Percentiles rank a stretch among this genome's conserved stretches.
These are phyloP conservation scores for Acholoe squamosa DNA, from an alignment of 2,888 invertebrate species.

Conservation along the genomic window DNA sequence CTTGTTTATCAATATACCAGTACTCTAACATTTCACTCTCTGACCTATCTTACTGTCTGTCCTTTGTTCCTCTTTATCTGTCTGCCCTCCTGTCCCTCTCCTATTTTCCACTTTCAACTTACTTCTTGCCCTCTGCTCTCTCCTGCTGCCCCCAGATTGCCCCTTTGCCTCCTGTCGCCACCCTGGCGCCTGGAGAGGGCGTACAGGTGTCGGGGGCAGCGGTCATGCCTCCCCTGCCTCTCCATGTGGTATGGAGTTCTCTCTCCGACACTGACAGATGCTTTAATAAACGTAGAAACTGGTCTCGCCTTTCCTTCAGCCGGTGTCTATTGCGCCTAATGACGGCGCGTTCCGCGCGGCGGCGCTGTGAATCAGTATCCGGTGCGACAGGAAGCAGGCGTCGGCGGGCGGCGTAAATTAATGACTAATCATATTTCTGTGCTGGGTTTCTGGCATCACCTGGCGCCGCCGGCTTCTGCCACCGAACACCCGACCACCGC, in stretches of 20 bases:
- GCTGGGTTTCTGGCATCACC: neutral
- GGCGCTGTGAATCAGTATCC: slow-evolving; percentile 23
- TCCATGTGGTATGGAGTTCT: neutral
- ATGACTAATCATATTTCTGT: neutral
- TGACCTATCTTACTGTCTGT: neutral
- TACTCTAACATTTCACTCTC: neutral
- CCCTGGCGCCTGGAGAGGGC: neutral
- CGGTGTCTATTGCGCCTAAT: slow-evolving; percentile 38
- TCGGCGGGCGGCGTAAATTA: neutral
- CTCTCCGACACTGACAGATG: slow-evolving; percentile 1
- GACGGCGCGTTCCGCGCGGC: neutral
- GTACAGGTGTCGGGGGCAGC: neutral
- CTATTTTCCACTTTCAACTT: neutral
- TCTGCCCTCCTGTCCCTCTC: neutral
- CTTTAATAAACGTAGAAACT: slow-evolving; percentile 16
- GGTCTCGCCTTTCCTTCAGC: neutral
- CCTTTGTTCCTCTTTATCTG: neutral
- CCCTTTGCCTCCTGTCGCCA: neutral
- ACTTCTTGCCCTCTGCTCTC: neutral
- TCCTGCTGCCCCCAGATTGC: neutral
- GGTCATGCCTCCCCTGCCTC: neutral
- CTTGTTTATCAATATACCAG: too few species aligned
- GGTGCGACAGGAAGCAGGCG: slow-evolving; percentile 12
- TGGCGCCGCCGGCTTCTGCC: neutral
- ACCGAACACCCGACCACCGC: neutral